Evolutionary conservation across 1,140 invertebrate species (phyloP).

Genomic region (Macrotrachela quadricornifera): DNA sequence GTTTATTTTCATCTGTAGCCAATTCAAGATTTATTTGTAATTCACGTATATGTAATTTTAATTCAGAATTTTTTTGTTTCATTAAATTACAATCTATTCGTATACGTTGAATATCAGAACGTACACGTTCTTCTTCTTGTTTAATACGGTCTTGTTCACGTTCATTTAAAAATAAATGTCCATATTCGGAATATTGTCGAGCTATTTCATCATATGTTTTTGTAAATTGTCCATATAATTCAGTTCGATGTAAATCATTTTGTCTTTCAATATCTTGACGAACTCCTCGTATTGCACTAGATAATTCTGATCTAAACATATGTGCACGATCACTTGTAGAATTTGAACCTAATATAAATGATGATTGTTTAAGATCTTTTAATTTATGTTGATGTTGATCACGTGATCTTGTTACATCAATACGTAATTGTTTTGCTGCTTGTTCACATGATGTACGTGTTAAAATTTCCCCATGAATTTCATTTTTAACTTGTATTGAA

Average conservation of each 20-base stretch:
- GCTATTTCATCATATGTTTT: too few species aligned
- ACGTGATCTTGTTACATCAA: not conserved
- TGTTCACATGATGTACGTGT: not conserved
- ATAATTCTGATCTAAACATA: constrained; percentile 26
- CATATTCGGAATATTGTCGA: too few species aligned
- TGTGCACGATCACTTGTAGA: not conserved
- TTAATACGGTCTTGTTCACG: too few species aligned
- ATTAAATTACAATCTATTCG: too few species aligned
- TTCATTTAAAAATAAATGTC: too few species aligned
- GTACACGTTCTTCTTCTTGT: too few species aligned
- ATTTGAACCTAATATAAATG: not conserved
- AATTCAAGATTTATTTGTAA: too few species aligned
- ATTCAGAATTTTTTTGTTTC: too few species aligned
- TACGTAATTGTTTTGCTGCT: not conserved
- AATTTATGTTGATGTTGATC: not conserved
- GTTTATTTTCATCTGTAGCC: too few species aligned
- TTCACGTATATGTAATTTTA: too few species aligned
- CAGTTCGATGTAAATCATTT: not conserved
- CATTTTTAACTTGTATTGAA: constrained; percentile 8
- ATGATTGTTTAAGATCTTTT: not conserved
- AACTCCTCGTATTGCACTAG: constrained; percentile 33
- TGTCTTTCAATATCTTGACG: constrained; percentile 29
- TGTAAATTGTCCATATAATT: not conserved
- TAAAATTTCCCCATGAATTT: constrained; percentile 8
- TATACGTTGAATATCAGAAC: too few species aligned